Percentiles rank a stretch among this genome's conserved stretches.
Evolutionary conservation across 1,140 invertebrate species (phyloP).

Genomic region (Coptotermes formosanus): DNA sequence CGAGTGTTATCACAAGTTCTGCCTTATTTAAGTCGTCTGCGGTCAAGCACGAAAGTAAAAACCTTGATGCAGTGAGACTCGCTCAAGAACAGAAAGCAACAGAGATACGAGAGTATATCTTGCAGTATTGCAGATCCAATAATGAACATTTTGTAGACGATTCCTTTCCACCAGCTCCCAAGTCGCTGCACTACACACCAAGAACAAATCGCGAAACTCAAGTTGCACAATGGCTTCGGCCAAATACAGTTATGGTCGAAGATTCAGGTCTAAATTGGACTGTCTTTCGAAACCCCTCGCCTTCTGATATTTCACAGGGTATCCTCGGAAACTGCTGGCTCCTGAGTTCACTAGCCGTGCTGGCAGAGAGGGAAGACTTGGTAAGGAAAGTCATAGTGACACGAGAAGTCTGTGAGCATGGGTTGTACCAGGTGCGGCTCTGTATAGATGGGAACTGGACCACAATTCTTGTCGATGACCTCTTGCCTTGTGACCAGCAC

Average conservation of each 20-base stretch:
- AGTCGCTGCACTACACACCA: constrained; percentile 85
- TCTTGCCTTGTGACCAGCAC: constrained; percentile 90
- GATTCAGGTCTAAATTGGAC: constrained; percentile 76
- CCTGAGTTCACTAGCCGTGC: constrained; percentile 89
- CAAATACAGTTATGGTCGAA: constrained; percentile 70
- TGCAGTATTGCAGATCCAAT: constrained; percentile 44
- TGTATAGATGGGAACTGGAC: constrained; percentile 97
- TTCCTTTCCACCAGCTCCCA: constrained; percentile 83
- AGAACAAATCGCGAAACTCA: constrained; percentile 62
- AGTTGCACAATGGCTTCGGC: constrained; percentile 81
- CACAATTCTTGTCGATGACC: constrained; percentile 93
- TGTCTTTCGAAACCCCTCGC: constrained; percentile 86
- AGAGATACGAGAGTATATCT: too few species aligned
- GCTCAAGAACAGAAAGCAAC: too few species aligned
- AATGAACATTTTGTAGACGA: constrained; percentile 89
- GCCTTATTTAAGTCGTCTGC: constrained; percentile 37
- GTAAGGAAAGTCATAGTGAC: constrained; percentile 90
- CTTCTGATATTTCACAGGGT: constrained; percentile 94
- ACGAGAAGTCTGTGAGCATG: constrained; percentile 78
- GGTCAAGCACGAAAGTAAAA: too few species aligned
- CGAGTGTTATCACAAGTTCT: too few species aligned
- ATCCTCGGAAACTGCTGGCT: constrained; percentile 98
- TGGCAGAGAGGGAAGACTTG: constrained; percentile 91
- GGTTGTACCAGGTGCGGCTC: constrained; percentile 91
- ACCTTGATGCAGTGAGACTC: too few species aligned